Conservation (phyloP, 2,888 invertebrate genomes). For the Polydrusus cervinus region DNA sequence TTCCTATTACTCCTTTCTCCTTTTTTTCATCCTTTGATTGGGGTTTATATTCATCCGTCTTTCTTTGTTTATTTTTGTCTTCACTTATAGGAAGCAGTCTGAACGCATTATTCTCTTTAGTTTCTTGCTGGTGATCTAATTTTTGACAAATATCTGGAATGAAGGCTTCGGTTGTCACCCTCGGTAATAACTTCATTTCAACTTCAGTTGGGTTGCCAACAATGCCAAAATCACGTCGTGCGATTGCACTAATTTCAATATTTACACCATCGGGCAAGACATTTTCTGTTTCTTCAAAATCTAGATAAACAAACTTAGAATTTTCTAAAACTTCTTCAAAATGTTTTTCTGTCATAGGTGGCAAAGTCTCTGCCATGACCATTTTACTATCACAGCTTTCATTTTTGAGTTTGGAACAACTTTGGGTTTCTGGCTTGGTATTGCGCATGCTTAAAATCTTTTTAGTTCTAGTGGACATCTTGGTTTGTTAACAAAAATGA, state of each 20-base stretch:
- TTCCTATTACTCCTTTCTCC: no score
- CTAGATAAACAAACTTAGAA: not conserved
- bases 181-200: no score
- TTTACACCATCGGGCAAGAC: not conserved
- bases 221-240: not conserved
- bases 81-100: not conserved
- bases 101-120: not conserved
- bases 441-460: not conserved
- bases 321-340: conserved; percentile 1
- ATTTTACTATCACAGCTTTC: not conserved
- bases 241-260: not conserved
- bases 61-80: no score
- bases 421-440: conserved; percentile 2
- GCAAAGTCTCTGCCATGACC: not conserved
- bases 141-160: not conserved
- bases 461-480: not conserved
- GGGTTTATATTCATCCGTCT: no score
- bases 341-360: not conserved
- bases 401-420: not conserved
- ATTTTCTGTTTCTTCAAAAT: not conserved
- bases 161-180: no score
- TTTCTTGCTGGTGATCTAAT: not conserved
- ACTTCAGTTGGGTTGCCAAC: conserved; percentile 1
- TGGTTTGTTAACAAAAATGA: not conserved
- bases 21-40: no score